Evolutionary conservation across 2,113 vertebrate species (phyloP), one percentile per base, ranked within the genome.

Genomic region (Pseudorhombus dupliciocellatus): DNA sequence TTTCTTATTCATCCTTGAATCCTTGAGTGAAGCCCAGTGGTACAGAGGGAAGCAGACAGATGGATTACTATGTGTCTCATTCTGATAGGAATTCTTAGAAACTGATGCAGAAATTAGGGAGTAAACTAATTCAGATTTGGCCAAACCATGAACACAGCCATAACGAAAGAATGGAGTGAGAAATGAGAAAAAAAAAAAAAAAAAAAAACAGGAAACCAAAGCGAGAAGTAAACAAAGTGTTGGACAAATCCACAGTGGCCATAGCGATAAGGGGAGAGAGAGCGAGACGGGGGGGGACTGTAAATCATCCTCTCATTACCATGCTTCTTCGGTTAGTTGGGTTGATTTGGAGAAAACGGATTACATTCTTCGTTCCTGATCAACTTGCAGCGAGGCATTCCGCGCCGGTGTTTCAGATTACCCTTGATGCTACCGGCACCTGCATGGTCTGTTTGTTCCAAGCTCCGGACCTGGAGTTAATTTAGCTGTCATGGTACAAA

Each of bases 221-320:
- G 46, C 30, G 25, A 52, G 53, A 70, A 61, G 44, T 61, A 80
- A 80, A 75, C 56, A 66, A 55, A 70, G 54, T 64, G 57, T 69
- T 72, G 50, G 57, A 69, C 59, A 62, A 66, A 72, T 40, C 63
- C 70, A 73, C 48, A 69, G 72, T 26, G 79, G 70, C 63, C 52
- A 52, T 2, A 26, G 71, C 59, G 55, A 40, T 46, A 28, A 71
- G n/a, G 26, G 28, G 24, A 73, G 72, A 75, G 57, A 15, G 78
- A 67, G 63, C 51, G 78, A 54, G 73, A 8, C 22, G 75, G 67
- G 48, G 18, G n/a, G 56, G 73, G n/a, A n/a, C n/a, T n/a, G n/a
- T n/a, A n/a, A 86, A 90, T 91, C 73, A 87, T 84, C 76, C 80
- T 75, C 76, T 81, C 80, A 89, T 89, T 87, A 90, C 70, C 54